These are phyloP conservation scores for Nephotettix cincticeps DNA, from an alignment of 1,140 invertebrate genomes.

Conservation along the genomic window DNA sequence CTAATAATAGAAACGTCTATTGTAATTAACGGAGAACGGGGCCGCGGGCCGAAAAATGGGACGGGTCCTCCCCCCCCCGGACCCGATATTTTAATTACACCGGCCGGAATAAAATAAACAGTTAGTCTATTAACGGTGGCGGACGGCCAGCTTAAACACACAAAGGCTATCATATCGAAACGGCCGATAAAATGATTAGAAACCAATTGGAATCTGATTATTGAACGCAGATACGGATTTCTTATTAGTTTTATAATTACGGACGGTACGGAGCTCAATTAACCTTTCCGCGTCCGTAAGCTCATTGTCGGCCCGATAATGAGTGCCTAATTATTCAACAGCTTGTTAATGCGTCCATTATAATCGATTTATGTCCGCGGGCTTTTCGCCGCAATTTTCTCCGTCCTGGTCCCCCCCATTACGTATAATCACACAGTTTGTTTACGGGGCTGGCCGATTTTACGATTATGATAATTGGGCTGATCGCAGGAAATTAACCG, in stretches of 20 bases:
- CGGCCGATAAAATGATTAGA: constrained; percentile 9
- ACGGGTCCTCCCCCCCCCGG: too few species aligned
- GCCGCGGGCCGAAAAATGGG: too few species aligned
- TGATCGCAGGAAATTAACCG: constrained; percentile 2
- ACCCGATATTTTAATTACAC: constrained; percentile 2
- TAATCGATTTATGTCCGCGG: constrained; percentile 13
- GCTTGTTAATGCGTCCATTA: constrained; percentile 14
- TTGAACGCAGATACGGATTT: constrained; percentile 7
- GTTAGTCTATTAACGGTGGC: constrained; percentile 12
- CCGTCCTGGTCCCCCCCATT: neutral
- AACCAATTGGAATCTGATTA: constrained; percentile 23
- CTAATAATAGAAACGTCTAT: too few species aligned
- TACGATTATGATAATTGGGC: constrained; percentile 4
- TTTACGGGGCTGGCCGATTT: neutral
- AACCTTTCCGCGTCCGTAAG: neutral
- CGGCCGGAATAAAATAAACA: constrained; percentile 13
- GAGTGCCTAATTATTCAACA: constrained; percentile 21
- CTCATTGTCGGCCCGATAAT: neutral
- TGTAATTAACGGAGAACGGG: too few species aligned
- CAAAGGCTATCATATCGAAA: constrained; percentile 12
- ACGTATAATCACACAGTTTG: constrained; percentile 19
- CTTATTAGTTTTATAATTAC: constrained; percentile 24
- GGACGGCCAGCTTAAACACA: neutral
- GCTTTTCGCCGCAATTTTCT: constrained; percentile 14
- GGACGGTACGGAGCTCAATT: neutral